These are phyloP conservation scores for Neodiprion fabricii DNA, from an alignment of 1,140 invertebrate species.

Conservation along the genomic window DNA sequence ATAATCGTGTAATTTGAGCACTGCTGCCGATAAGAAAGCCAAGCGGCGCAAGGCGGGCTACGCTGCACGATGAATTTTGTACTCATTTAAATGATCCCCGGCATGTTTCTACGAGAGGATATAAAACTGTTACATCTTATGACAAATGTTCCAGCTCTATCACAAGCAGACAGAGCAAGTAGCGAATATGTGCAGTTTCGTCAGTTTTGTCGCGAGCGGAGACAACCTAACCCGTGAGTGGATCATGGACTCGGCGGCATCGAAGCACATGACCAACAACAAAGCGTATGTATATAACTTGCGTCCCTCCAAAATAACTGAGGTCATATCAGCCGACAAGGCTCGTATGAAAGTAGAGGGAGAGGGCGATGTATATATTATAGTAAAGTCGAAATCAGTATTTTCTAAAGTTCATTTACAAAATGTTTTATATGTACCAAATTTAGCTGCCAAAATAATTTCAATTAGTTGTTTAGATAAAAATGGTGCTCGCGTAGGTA, in stretches of 20 bases:
- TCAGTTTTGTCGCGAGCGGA: not conserved
- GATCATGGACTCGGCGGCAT: not conserved
- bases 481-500: too few species aligned
- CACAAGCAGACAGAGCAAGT: too few species aligned
- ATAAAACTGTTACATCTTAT: too few species aligned
- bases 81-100: too few species aligned
- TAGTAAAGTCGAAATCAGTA: not conserved
- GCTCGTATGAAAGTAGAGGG: not conserved
- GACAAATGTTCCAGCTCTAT: too few species aligned
- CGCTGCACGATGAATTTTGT: too few species aligned
- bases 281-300: not conserved
- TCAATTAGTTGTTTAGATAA: not conserved
- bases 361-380: not conserved
- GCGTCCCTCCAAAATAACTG: not conserved
- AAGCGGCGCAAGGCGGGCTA: too few species aligned
- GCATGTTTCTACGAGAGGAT: too few species aligned
- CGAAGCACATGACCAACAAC: not conserved
- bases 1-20: too few species aligned
- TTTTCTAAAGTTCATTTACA: not conserved
- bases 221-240: conserved; percentile 16
- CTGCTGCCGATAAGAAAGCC: too few species aligned
- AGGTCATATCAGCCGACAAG: not conserved
- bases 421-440: not conserved
- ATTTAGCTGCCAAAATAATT: not conserved
- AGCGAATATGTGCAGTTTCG: not conserved